Evolutionary conservation across 2,797 vertebrate genomes (phyloP), one percentile per base, ranked within the genome.

Genomic region (Platalea minor): DNA sequence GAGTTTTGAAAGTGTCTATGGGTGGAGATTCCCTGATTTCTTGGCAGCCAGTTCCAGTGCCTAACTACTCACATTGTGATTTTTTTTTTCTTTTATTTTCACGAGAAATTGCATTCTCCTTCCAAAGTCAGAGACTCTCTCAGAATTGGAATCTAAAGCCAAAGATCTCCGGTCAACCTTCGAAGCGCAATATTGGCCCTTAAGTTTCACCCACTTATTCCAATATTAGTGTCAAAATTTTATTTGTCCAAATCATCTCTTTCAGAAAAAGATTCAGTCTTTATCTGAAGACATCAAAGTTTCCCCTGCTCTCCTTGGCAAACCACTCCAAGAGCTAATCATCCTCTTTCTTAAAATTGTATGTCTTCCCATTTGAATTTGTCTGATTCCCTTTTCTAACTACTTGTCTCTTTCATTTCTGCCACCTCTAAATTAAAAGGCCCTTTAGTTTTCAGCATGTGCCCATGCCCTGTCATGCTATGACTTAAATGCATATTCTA

Each of bases 241-340:
- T 84, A 60, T 74, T 93, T 86, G 19, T 43, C 43, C 19, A 72
- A 81, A 86, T 78, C 18, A 72, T 25, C 11, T 45, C 26, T 79
- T 89, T 82, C 46, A 95, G 74, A 60, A 88, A 46, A 70, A 54
- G 29, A 81, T 73, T 25, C n/a, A 39, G 12, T 57, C 60, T 92
- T 89, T 87, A 85, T 70, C 56, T 77, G 41, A 37, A 88, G 72
- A 75, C 53, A 94, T 92, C 81, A 89, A 93, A 82, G 78, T 39
- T 89, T 50, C 17, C 35, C 23, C 31, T 50, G 45, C 37, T 83
- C 89, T 85, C 60, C 45, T 68, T 92, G 31, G 68, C 5, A 89
- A 93, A 70, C 43, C 23, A 28, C 46, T 88, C 24, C 29, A 91
- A 31, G 28, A 85, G 17, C 33, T 89, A 88, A 91, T 77, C 72